Evolutionary conservation across 2,113 vertebrate genomes (phyloP).

Genomic region (Ascaphus truei): DNA sequence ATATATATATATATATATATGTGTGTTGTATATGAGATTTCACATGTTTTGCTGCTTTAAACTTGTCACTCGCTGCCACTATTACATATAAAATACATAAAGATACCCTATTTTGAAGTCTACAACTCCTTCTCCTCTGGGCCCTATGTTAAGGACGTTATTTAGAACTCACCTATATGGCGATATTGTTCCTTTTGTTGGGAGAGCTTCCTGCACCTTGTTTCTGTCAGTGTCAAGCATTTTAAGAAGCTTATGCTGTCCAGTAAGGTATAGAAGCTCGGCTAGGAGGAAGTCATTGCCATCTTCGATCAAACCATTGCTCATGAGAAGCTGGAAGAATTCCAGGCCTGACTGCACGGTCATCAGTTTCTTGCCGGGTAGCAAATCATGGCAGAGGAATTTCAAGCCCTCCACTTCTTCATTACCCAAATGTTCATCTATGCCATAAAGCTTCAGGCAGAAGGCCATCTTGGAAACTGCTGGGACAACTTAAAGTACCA

Average conservation of each 20-base stretch:
- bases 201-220: slow-evolving; percentile 40
- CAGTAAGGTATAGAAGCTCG: slow-evolving; percentile 58
- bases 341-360: slow-evolving; percentile 37
- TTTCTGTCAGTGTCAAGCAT: slow-evolving; percentile 44
- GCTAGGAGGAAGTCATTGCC: slow-evolving; percentile 51
- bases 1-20: no score
- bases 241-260: slow-evolving; percentile 41
- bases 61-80: no score
- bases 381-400: slow-evolving; percentile 59
- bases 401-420: slow-evolving; percentile 57
- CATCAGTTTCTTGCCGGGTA: slow-evolving; percentile 45
- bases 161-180: slow-evolving; percentile 51
- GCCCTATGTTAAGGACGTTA: neutral
- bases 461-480: slow-evolving; percentile 21
- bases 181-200: slow-evolving; percentile 41
- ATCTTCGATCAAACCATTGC: slow-evolving; percentile 37
- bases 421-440: slow-evolving; percentile 44
- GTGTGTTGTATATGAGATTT: no score
- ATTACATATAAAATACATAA: no score
- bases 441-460: slow-evolving; percentile 32
- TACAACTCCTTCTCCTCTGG: no score
- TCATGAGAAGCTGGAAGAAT: slow-evolving; percentile 52
- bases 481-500: neutral
- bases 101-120: no score
- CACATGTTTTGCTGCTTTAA: no score